A percentile compares a stretch with the other conserved stretches of the same genome.
phyloP scores from a whole-genome alignment of 2,797 vertebrate species.

The Tympanoctomys barrerae region DNA sequence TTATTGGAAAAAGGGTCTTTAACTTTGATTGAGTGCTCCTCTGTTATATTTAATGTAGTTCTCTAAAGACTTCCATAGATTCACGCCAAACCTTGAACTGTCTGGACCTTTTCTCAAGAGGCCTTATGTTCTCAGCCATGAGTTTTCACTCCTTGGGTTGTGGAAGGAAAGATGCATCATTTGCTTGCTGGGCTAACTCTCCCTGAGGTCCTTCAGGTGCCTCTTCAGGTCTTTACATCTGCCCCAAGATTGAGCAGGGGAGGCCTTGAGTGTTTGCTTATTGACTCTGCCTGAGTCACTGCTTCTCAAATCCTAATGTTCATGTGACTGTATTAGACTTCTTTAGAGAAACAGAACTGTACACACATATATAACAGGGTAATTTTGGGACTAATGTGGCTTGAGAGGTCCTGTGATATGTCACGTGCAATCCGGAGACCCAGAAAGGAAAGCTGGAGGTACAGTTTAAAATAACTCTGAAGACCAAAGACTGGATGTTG shows the following conservation, averaged over 20 bases:
- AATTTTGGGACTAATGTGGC: too few relatives aligned
- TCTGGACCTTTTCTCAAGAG: neutral
- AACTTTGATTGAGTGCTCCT: neutral
- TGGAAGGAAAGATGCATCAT: too few relatives aligned
- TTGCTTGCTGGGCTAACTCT: neutral
- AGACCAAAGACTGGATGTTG: neutral
- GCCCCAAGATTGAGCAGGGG: neutral
- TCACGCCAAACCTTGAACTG: neutral
- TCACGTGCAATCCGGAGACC: neutral
- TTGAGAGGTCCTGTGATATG: neutral
- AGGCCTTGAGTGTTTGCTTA: neutral
- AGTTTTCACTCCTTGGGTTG: neutral
- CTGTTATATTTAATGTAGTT: neutral
- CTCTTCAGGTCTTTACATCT: neutral
- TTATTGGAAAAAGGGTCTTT: neutral
- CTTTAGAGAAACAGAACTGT: neutral
- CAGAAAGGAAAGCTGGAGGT: neutral
- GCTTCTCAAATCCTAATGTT: neutral
- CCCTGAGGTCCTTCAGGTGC: neutral
- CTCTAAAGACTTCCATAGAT: constrained; percentile 16
- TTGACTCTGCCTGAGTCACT: neutral
- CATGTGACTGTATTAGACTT: neutral
- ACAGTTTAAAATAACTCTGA: neutral
- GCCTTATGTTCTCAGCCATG: neutral
- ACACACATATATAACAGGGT: neutral